These are phyloP conservation scores for Pollenia angustigena DNA, from an alignment of 2,888 invertebrate genomes.

Conservation along the genomic window DNA sequence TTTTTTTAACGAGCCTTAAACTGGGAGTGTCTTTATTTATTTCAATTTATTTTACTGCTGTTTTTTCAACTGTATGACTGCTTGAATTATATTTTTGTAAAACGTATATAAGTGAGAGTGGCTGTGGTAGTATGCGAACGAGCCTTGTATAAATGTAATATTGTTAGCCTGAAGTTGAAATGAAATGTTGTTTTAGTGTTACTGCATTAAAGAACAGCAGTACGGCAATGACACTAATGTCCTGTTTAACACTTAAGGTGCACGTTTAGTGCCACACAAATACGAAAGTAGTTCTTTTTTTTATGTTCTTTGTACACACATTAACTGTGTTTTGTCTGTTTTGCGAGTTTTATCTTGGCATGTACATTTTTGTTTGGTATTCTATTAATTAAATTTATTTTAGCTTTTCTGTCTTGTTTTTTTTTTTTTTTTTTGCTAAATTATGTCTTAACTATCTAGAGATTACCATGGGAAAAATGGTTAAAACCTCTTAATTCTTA, in stretches of 20 bases:
- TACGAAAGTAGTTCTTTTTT: not conserved
- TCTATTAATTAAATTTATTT: constrained; percentile 41
- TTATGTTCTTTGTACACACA: not conserved
- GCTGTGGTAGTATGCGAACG: not conserved
- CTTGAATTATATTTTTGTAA: constrained; percentile 10
- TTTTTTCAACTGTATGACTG: constrained; percentile 21
- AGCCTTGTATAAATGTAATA: not conserved
- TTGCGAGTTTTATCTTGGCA: not conserved
- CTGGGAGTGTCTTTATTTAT: constrained; percentile 53
- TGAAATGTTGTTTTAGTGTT: not conserved
- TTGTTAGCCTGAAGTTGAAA: not conserved
- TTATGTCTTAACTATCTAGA: constrained; percentile 45
- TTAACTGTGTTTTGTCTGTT: not conserved
- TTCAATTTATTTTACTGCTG: constrained; percentile 21
- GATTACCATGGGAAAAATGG: not conserved
- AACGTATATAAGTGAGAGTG: not conserved
- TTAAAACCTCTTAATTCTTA: constrained; percentile 9
- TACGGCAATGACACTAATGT: constrained; percentile 42
- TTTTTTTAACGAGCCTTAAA: constrained; percentile 53
- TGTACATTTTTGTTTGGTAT: not conserved
- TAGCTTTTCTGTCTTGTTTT: not conserved
- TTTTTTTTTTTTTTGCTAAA: not conserved
- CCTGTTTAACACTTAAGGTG: constrained; percentile 43
- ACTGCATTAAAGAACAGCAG: constrained; percentile 13
- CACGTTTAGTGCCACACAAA: constrained; percentile 18